Evolutionary conservation across 2,888 invertebrate species (phyloP).

Genomic region (Idaea aversata): DNA sequence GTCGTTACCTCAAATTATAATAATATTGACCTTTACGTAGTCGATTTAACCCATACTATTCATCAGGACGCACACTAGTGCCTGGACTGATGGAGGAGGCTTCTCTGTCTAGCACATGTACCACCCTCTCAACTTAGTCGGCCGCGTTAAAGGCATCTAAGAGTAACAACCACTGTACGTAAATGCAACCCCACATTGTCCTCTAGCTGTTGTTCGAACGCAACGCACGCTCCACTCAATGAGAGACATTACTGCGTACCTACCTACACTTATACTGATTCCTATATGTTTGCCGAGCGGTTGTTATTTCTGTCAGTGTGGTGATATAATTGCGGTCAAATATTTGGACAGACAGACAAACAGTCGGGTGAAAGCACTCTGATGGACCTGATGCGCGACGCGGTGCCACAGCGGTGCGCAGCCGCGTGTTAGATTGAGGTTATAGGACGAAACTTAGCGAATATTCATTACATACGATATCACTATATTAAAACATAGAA

Average conservation of each 20-base stretch:
- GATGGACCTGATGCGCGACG: slow-evolving; percentile 13
- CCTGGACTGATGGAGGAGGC: too few relatives aligned
- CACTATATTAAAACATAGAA: too few relatives aligned
- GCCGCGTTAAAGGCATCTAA: too few relatives aligned
- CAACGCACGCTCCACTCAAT: neutral
- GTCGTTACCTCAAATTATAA: too few relatives aligned
- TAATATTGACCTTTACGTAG: too few relatives aligned
- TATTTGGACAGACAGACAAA: slow-evolving; percentile 31
- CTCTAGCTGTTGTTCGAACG: neutral
- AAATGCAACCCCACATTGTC: too few relatives aligned
- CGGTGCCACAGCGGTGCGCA: neutral
- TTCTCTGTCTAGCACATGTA: too few relatives aligned
- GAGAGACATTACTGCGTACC: neutral
- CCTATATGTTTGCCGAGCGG: neutral
- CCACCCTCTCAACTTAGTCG: too few relatives aligned
- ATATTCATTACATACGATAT: neutral
- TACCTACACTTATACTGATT: neutral
- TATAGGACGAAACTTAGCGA: neutral
- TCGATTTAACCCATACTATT: too few relatives aligned
- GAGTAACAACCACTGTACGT: too few relatives aligned
- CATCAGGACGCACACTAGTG: too few relatives aligned
- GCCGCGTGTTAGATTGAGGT: neutral
- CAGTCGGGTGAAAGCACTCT: slow-evolving; percentile 31
- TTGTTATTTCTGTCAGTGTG: slow-evolving; percentile 1
- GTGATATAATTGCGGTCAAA: slow-evolving; percentile 14